Base-by-base conservation (phyloP, 37 sponge, comb jelly and placozoan genomes). In the Halichondria panicea region DNA sequence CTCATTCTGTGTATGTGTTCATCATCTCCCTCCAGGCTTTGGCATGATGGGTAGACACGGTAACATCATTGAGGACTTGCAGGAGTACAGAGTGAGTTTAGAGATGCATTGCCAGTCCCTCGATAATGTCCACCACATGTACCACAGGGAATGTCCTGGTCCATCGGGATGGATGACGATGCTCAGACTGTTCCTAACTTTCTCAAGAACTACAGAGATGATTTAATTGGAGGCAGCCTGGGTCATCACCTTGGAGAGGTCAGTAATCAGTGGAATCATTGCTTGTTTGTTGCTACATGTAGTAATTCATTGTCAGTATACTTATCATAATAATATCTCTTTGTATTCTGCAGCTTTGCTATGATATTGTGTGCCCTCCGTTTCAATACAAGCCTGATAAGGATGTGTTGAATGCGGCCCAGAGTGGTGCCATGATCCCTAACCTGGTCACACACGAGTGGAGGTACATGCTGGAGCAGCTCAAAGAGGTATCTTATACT, bases 331-430 rank as follows among this genome's bases (percentile, higher is more conserved):
- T 40, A 4, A 55, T 19, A 37, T 42, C 4, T 41, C 41, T 34
- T 62, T 43, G 27, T 35, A 3, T 68, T 27, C n/a, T 78, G 31
- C 72, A 91, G 92, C 60, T 91, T n/a, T 92, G 93, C 63, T 92
- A 88, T 76, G 88, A 75, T 11, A 24, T 66, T 5, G 0, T 87
- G 1, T 92, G 93, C 41, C 89, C 88, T 21, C 88, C 89, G 0
- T 57, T 75, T 64, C 89, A 92, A 82, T 87, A 91, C 34, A 48
- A 80, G 33, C 89, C 93, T 5, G 12, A 21, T 9, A 67, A 84
- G 64, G 93, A 92, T 76, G 89, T 87, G 11, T 72, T 92, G 44
- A 83, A 92, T 80, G 88, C 93, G 43, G 93, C 93, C 24, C 93
- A 92, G 74, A 84, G 81, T 80, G 93, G 93, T 53, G 93, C 89